phyloP scores from a whole-genome alignment of 2,888 invertebrate genomes.

The Priocnemis perturbator region DNA sequence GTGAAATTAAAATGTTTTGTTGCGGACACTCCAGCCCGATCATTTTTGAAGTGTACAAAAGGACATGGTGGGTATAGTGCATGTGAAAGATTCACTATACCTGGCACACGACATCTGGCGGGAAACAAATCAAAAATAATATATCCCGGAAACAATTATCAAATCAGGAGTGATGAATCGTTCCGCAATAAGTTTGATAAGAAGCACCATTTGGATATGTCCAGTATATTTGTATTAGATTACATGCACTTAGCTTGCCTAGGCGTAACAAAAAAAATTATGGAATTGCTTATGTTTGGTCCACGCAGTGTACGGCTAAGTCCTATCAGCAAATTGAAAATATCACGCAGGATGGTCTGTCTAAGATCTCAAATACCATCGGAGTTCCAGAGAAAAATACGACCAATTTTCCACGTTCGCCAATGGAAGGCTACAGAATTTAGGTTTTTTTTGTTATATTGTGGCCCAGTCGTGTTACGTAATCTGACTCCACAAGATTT shows the following conservation, averaged over 20 bases:
- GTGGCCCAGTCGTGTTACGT: constrained; percentile 28
- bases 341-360: constrained; percentile 21
- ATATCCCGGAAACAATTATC: constrained; percentile 15
- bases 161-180: constrained; percentile 23
- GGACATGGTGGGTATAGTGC: constrained; percentile 20
- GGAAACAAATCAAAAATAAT: constrained; percentile 7
- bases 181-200: constrained; percentile 40
- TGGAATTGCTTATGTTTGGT: constrained; percentile 41
- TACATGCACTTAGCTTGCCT: constrained; percentile 45
- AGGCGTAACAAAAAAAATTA: constrained; percentile 41
- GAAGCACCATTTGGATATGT: constrained; percentile 36
- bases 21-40: constrained; percentile 17
- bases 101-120: background rate
- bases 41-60: constrained; percentile 19
- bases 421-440: constrained; percentile 31
- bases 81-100: constrained; percentile 16
- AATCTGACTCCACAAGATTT: constrained; percentile 1
- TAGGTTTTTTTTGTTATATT: constrained; percentile 32
- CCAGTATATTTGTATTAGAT: constrained; percentile 44
- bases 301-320: constrained; percentile 14
- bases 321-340: constrained; percentile 5
- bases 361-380: constrained; percentile 24
- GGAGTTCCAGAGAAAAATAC: constrained; percentile 34
- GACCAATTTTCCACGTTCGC: background rate
- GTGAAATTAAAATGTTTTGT: constrained; percentile 9